Evolutionary conservation across 2,888 invertebrate species (phyloP), one percentile per base, ranked within the genome.

Genomic region (Erebia epiphron): DNA sequence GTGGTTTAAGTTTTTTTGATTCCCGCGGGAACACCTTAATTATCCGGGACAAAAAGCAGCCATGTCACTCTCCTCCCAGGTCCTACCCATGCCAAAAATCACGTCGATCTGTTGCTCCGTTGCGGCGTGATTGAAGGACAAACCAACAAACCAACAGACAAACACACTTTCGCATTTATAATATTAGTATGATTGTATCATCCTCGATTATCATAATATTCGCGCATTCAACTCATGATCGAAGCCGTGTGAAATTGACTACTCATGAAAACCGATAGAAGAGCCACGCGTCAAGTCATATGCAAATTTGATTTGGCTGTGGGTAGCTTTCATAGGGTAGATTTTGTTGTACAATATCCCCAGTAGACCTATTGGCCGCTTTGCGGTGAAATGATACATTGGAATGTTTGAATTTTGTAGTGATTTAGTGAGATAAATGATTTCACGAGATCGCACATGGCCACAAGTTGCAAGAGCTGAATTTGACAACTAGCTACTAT

Each of bases 311-410:
- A 70, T 73, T 73, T 68, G 67, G 70, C 60, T 70, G 54, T 50
- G 63, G 58, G 63, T 72, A 70, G 72, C 73, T 68, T 73, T 70
- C 68, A 67, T 67, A 70, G 70, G 70, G 54, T 67, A 64, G 41
- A 70, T 72, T 72, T 72, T 70, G 67, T 72, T 67, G 67, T 70
- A 72, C 70, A 70, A 72, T 72, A 72, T 70, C 57, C 72, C 63
- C 62, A 58, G 62, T 62, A 52, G 68, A 67, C 70, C 70, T 41
- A 67, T 63, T 50, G 62, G 66, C 58, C 69, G 69, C 67, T 63
- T 72, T 69, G 69, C 67, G 72, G 66, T 35, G 43, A 62, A 65
- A 67, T 71, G 71, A 69, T 71, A 68, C 68, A 65, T 66, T 67
- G 57, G 67, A 52, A 62, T 49, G 65, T 43, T 68, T 61, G 61